Conservation (phyloP, 2,113 vertebrate species). For the Nicator chloris region DNA sequence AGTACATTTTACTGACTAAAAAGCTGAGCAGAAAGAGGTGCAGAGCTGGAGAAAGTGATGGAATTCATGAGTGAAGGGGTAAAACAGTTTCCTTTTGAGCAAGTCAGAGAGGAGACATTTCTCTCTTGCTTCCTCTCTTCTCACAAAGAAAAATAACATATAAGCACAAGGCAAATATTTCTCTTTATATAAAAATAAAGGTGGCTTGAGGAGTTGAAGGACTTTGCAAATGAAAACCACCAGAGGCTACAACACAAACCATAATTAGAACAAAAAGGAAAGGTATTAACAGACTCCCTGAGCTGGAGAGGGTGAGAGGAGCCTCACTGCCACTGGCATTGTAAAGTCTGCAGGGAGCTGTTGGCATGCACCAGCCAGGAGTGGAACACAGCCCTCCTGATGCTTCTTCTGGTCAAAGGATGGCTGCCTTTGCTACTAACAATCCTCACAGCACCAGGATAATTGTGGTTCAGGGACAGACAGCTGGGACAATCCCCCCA, state of each 20-base stretch:
- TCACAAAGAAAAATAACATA: background rate
- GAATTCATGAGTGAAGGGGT: background rate
- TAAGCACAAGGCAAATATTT: background rate
- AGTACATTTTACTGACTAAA: background rate
- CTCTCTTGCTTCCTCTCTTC: background rate
- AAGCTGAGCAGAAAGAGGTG: background rate
- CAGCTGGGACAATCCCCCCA: fast-evolving
- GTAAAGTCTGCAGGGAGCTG: background rate
- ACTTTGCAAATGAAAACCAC: background rate
- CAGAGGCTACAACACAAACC: background rate
- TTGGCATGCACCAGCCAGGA: background rate
- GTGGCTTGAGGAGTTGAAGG: background rate
- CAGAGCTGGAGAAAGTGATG: background rate
- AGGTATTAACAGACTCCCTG: background rate
- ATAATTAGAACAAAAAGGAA: background rate
- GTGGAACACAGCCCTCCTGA: background rate
- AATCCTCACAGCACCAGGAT: background rate
- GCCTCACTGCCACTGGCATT: fast-evolving
- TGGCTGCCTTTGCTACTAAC: background rate
- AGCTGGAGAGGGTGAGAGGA: background rate
- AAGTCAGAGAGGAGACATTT: background rate
- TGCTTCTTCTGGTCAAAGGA: background rate
- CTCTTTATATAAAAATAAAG: background rate
- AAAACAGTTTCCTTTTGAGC: background rate
- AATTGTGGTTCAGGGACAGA: background rate